Evolutionary conservation across 2,113 vertebrate genomes (phyloP), one percentile per base, ranked within the genome.

Genomic region (Thymallus thymallus): DNA sequence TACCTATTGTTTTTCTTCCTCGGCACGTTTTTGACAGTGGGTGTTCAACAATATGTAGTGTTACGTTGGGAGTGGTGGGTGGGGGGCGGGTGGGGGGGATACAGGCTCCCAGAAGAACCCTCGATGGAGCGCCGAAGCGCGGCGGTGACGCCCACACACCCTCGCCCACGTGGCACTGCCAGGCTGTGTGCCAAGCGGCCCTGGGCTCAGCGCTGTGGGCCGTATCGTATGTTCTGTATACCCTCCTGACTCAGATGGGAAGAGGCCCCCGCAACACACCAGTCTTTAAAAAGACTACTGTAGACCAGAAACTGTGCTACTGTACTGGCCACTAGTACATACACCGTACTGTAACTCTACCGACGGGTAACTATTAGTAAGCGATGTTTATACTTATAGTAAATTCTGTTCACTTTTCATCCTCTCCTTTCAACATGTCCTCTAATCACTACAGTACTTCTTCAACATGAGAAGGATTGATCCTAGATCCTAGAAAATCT

Each of bases 1-100:
- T 88, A 82, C 56, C 56, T 60, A 7, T 60, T 69, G 67, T 63
- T 73, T 80, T 68, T 81, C 58, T 75, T 72, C 74, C 79, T 82
- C n/a, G 80, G 76, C 83, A 89, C 89, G 87, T 91, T 91, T 88
- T 86, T 88, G 74, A 80, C 84, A 77, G 92, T 92, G 92, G 92
- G 90, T 86, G 90, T 91, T 78, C 80, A 84, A 90, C 90, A 91
- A 92, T 90, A 91, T 93, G 90, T 91, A 89, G 90, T 91, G 89
- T 90, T 88, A 85, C 81, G 74, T 84, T 90, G 73, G 77, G 86
- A 87, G 87, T 84, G 81, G 87, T 87, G 87, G 84, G 77, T 78
- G 79, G 79, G 85, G 78, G 80, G 81, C 71, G 77, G 78, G 61
- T 76, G 76, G 69, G 48, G 76, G 77, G 80, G 72, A 68, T 32